A percentile compares a stretch with the other conserved stretches of the same genome.
Evolutionary conservation across 2,888 invertebrate genomes (phyloP).

Genomic region (Scaptomyza reducta): DNA sequence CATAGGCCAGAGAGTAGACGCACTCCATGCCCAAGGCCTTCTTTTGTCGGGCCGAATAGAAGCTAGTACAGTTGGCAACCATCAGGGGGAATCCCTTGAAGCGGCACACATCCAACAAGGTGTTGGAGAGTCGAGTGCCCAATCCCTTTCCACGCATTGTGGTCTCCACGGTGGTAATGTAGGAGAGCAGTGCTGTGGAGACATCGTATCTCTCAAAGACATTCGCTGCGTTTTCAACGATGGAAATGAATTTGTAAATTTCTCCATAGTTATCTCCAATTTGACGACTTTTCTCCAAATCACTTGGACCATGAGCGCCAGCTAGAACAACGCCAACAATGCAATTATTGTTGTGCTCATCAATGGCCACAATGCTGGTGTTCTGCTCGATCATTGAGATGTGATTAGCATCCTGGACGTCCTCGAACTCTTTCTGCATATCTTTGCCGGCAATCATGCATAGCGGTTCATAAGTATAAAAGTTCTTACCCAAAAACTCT

Average conservation of each 20-base stretch:
- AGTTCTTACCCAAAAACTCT: constrained; percentile 1
- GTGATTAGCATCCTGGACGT: constrained; percentile 5
- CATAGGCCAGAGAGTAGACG: constrained; percentile 46
- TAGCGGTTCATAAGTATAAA: constrained; percentile 16
- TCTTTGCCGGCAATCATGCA: background rate
- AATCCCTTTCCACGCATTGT: too few species aligned
- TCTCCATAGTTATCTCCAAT: background rate
- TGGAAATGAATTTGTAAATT: too few species aligned
- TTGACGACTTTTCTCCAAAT: constrained; percentile 4
- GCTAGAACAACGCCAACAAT: constrained; percentile 28
- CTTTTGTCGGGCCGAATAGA: constrained; percentile 60
- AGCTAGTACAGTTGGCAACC: too few species aligned
- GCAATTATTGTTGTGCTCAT: background rate
- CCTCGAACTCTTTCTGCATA: constrained; percentile 6
- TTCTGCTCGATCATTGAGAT: too few species aligned
- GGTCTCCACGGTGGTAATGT: too few species aligned
- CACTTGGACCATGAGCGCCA: constrained; percentile 1
- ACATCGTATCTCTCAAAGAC: too few species aligned
- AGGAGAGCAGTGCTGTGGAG: too few species aligned
- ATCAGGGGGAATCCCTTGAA: too few species aligned
- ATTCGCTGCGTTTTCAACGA: too few species aligned
- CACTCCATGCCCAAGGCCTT: constrained; percentile 61
- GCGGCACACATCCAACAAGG: too few species aligned
- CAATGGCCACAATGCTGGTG: constrained; percentile 20
- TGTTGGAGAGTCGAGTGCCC: too few species aligned